These are phyloP conservation scores for Cataglyphis rosenhaueri DNA, from an alignment of 2,888 invertebrate genomes.

Conservation along the genomic window DNA sequence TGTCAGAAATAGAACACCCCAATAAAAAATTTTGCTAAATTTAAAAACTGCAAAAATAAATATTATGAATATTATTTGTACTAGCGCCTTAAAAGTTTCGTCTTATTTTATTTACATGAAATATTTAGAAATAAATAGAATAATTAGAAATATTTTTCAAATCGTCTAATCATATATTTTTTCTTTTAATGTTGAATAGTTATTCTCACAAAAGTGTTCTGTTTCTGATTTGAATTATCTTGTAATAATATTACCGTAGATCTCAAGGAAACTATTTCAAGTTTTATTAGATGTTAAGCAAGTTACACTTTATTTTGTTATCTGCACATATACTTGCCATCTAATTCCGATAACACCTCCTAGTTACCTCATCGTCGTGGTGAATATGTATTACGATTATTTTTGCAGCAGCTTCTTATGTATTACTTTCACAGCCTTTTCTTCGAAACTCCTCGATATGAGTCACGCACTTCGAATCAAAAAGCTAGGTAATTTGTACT, in stretches of 20 bases:
- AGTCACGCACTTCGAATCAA: slow-evolving; percentile 19
- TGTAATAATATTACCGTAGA: slow-evolving; percentile 50
- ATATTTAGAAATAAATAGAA: neutral
- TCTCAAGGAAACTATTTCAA: slow-evolving; percentile 66
- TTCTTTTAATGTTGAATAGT: neutral
- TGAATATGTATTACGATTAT: slow-evolving; percentile 24
- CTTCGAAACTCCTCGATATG: neutral
- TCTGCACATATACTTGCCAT: slow-evolving; percentile 77
- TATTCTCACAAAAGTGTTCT: slow-evolving; percentile 4
- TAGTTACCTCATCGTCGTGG: slow-evolving; percentile 44
- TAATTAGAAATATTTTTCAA: neutral
- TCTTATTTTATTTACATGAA: neutral
- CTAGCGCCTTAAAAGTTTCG: neutral
- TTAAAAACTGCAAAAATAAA: neutral
- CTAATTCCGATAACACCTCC: slow-evolving; percentile 54
- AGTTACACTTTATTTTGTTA: slow-evolving; percentile 67
- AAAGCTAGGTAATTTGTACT: slow-evolving; percentile 43
- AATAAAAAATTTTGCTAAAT: neutral
- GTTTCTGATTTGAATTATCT: neutral
- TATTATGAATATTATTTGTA: neutral
- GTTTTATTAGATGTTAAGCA: slow-evolving; percentile 72
- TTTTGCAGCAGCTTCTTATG: slow-evolving; percentile 35
- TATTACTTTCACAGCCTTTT: neutral
- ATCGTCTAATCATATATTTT: neutral
- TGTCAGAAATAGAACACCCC: slow-evolving; percentile 3